phyloP scores from a whole-genome alignment of 2,113 vertebrate species.

The Coreoperca whiteheadi region DNA sequence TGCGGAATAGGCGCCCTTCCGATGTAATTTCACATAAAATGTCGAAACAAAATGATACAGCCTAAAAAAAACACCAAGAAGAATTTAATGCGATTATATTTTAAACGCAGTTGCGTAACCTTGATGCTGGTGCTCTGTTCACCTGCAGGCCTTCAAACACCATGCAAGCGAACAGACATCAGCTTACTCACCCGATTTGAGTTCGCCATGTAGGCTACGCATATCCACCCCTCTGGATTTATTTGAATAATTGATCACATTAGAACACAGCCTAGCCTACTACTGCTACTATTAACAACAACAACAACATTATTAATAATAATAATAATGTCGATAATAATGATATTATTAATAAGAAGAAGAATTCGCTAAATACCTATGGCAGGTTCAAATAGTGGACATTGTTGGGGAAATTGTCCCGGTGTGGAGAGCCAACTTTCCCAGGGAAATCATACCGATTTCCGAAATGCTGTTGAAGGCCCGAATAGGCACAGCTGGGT shows the following conservation, averaged over 20 bases:
- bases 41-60: neutral
- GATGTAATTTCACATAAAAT: neutral
- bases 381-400: neutral
- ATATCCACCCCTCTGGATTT: neutral
- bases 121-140: neutral
- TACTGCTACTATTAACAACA: neutral
- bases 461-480: conserved; percentile 90
- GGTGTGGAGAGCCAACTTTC: conserved; percentile 79
- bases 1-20: neutral
- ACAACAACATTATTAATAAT: conserved; percentile 9
- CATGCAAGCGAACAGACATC: neutral
- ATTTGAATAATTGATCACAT: neutral
- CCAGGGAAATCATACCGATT: conserved; percentile 92
- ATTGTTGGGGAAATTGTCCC: conserved; percentile 47
- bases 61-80: neutral
- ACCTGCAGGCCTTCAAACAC: neutral
- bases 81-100: no score
- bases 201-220: no score
- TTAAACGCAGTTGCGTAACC: neutral
- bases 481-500: conserved; percentile 89
- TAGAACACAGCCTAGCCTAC: neutral
- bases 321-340: conserved; percentile 18
- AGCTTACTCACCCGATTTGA: neutral
- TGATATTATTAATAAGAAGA: conserved; percentile 9
- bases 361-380: neutral